Base-by-base conservation (phyloP, 2,113 vertebrate genomes). In the Aptenodytes patagonicus region DNA sequence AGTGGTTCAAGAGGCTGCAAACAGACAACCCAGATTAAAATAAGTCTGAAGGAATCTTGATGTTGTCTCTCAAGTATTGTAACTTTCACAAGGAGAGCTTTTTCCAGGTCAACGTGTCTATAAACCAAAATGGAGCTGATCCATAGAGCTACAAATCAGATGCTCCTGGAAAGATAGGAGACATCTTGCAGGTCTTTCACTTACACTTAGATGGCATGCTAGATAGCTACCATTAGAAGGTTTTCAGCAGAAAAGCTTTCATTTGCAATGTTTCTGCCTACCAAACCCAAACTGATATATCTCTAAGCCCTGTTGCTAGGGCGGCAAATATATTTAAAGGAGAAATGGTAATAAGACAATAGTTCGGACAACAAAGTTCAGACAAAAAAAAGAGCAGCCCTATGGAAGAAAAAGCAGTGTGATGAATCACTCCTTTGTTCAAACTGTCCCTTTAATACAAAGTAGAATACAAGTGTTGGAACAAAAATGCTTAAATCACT, bases 391-490 rank as follows among this genome's bases (percentile, higher is more conserved):
- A 90, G 7, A 62, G 29, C 71, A 92, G 31, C 21, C 12, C 21
- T 29, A 25, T 47, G 49, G 71, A 70, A 90, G 89, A 84, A 84
- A 80, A 86, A 86, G 32, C 0, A 0, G 26, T 38, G 44, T 83
- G 75, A 86, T 94, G 89, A 96, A 95, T 93, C 93, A 70, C 42
- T 88, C 69, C 84, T 87, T 94, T 96, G 87, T 92, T 96, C 62
- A 44, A 83, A 57, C 69, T 44, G 22, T 49, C 62, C 58, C 26
- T 82, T 91, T 71, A 81, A 84, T 54, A 88, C 78, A 90, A 86
- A 90, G 62, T 62, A 69, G 49, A 92, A 68, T 32, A 26, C 19
- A 80, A 85, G 36, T 55, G n/a, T 91, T 77, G 88, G 77, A 95
- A 93, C 28, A 85, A 95, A 96, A 96, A 83, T 46, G 64, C 70